Evolutionary conservation across 2,888 invertebrate species (phyloP), one percentile per base, ranked within the genome.

Genomic region (Morpho helenor): DNA sequence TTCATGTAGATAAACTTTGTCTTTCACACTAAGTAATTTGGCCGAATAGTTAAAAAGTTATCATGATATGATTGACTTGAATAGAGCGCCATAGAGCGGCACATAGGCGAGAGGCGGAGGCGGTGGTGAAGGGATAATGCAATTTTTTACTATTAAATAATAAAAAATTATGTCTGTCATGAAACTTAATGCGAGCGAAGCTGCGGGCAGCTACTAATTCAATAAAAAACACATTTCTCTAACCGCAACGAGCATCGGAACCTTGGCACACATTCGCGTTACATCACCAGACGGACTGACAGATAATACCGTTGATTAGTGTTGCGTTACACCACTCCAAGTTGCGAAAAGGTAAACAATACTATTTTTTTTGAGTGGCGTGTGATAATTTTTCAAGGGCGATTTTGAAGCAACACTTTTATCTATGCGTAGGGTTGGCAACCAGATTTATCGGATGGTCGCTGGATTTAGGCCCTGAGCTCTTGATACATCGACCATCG

Each of bases 201-300:
- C 16, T 23, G 8, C 47, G 7, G 47, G 60, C 52, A 52, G 49
- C 44, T 23, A 49, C 23, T 53, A 57, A 54, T 50, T 53, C 49
- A 51, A 52, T 47, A 50, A 59, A 59, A 55, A 50, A 49, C 48
- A 59, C 61, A 63, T 63, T 63, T 64, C 61, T 64, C 55, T 57
- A 61, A n/a, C 42, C 42, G 42, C 53, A 49, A 39, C 53, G 23
- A 47, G 42, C 23, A 48, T 54, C 16, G 54, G 31, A 59, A 64
- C 64, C 64, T 64, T 64, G 64, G 62, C 64, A 64, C 48, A 64
- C 55, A 64, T 62, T 49, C 45, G 31, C 46, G 31, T 62, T 64
- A 64, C 62, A 60, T 64, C 64, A 64, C 10, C 39, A 52, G 53
- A 53, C 53, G 51, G 54, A 52, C 59, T 40, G 52, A 59, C 59